These are phyloP conservation scores for Drosophila tristis DNA, from an alignment of 1,140 invertebrate species.

Conservation along the genomic window DNA sequence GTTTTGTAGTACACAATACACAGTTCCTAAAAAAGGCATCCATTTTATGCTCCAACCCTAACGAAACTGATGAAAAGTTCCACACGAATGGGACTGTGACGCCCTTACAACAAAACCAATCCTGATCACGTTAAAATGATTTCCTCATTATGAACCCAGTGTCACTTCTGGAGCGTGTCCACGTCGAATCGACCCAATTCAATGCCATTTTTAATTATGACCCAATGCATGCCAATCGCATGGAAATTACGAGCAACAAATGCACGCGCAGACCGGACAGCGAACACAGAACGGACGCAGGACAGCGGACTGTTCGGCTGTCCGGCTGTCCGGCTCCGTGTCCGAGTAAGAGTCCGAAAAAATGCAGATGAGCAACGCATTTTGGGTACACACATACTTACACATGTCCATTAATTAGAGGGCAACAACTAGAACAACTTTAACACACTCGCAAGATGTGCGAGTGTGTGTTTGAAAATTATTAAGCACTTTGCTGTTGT, in stretches of 20 bases:
- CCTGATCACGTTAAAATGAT: too few species aligned
- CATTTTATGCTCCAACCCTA: too few species aligned
- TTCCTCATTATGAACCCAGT: too few species aligned
- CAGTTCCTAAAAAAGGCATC: too few species aligned
- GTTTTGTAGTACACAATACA: too few species aligned
- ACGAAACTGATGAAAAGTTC: too few species aligned
- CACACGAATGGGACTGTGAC: too few species aligned
- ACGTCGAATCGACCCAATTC: conserved; percentile 12
- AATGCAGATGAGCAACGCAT: conserved; percentile 37
- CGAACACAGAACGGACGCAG: conserved; percentile 40
- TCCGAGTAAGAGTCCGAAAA: conserved; percentile 39
- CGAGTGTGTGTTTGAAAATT: conserved; percentile 64
- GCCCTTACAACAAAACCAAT: too few species aligned
- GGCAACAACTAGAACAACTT: not conserved
- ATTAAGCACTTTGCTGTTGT: conserved; percentile 54
- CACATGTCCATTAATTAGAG: conserved; percentile 13
- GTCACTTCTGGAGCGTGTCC: conserved; percentile 12
- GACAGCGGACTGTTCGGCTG: conserved; percentile 28
- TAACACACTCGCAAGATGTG: conserved; percentile 45
- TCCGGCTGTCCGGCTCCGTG: not conserved
- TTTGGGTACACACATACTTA: not conserved
- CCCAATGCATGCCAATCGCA: conserved; percentile 55
- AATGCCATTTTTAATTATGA: conserved; percentile 73
- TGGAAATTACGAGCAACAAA: conserved; percentile 53
- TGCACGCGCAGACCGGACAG: conserved; percentile 15